A percentile compares a stretch with the other conserved stretches of the same genome.
Conservation (phyloP, 2,888 invertebrate genomes). For the Panopea generosa region DNA sequence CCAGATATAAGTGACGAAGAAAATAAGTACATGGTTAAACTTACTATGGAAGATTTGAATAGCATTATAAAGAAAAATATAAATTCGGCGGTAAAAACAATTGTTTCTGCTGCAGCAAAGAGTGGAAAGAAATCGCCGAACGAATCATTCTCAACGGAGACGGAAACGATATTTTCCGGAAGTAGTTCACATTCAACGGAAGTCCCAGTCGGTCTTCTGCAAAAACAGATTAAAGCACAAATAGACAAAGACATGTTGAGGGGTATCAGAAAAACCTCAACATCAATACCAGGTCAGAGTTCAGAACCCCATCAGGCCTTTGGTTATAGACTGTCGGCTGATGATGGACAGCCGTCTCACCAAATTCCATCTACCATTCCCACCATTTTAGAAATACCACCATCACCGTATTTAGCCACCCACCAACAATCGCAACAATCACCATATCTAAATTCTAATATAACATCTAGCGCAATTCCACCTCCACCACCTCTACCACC, state of each 20-base stretch:
- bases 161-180: constrained; percentile 59
- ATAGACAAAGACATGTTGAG: constrained; percentile 46
- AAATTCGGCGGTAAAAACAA: constrained; percentile 49
- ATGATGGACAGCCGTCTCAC: too few relatives aligned
- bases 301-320: too few relatives aligned
- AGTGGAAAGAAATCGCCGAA: constrained; percentile 21
- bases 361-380: constrained; percentile 6
- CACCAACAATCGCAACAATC: too few relatives aligned
- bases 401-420: constrained; percentile 7
- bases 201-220: constrained; percentile 38
- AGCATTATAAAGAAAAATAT: constrained; percentile 54
- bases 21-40: constrained; percentile 42
- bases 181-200: constrained; percentile 57
- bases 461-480: constrained; percentile 14
- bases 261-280: constrained; percentile 18
- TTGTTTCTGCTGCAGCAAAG: constrained; percentile 29
- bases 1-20: constrained; percentile 43
- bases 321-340: too few relatives aligned
- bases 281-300: too few relatives aligned
- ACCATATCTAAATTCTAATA: constrained; percentile 1
- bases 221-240: constrained; percentile 55
- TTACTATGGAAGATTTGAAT: constrained; percentile 56
- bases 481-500: constrained; percentile 19
- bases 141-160: constrained; percentile 57
- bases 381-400: constrained; percentile 17